Conservation (phyloP, 2,888 invertebrate genomes). For the Belgica antarctica region DNA sequence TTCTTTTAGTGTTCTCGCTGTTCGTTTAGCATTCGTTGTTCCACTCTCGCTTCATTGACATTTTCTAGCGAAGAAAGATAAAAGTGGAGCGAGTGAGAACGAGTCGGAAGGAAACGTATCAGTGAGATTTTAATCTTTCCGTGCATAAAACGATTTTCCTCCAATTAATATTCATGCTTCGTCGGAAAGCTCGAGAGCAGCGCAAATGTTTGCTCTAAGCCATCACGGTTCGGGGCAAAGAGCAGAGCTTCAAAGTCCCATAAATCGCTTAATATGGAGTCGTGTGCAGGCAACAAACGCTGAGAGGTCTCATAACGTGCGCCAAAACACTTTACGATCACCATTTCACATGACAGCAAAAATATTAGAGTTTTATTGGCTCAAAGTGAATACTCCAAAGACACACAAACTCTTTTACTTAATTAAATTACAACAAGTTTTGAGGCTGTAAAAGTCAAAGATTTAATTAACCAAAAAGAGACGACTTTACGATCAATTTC, state of each 20-base stretch:
- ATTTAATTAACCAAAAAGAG: conserved; percentile 22
- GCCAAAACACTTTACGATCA: conserved; percentile 13
- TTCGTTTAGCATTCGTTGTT: not conserved
- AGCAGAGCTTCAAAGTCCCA: too few relatives aligned
- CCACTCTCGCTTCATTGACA: conserved; percentile 26
- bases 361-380: conserved; percentile 40
- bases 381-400: not conserved
- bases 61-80: conserved; percentile 21
- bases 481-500: conserved; percentile 16
- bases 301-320: too few relatives aligned
- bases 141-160: conserved; percentile 8
- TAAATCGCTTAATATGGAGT: not conserved
- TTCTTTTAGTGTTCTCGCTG: conserved; percentile 11
- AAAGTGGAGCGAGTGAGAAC: too few relatives aligned
- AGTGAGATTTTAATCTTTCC: conserved; percentile 7
- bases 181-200: not conserved
- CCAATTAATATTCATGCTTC: conserved; percentile 33
- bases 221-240: not conserved
- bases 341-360: conserved; percentile 18
- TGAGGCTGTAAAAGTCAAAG: conserved; percentile 2
- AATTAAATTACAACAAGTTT: conserved; percentile 29
- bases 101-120: too few relatives aligned
- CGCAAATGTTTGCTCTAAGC: not conserved
- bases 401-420: conserved; percentile 2
- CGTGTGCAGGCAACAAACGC: too few relatives aligned